Percentiles rank a stretch among this genome's conserved stretches.
phyloP scores from a whole-genome alignment of 2,888 invertebrate genomes.

The Dendrolimus houi region DNA sequence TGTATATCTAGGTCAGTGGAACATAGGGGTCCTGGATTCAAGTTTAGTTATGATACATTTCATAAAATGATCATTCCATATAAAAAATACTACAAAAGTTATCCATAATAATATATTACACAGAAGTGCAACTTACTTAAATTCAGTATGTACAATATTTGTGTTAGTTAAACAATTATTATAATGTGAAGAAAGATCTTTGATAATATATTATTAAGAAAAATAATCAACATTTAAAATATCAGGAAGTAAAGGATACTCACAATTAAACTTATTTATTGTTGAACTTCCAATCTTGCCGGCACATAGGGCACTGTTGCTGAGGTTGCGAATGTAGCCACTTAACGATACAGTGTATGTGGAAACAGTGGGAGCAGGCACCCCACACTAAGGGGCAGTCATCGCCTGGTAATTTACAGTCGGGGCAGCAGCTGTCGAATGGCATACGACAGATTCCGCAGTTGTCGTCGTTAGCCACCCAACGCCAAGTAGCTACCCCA shows the following conservation, averaged over 20 bases:
- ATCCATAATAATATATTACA: no score
- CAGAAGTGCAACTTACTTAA: no score
- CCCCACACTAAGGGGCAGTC: slow-evolving; percentile 99
- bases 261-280: slow-evolving; percentile 70
- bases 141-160: no score
- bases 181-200: no score
- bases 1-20: no score
- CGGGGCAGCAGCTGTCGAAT: slow-evolving; percentile 98
- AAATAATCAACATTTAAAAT: not conserved
- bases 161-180: no score
- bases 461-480: slow-evolving; percentile 99
- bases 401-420: slow-evolving; percentile 98
- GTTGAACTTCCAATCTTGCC: slow-evolving; percentile 99
- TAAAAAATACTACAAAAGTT: no score
- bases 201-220: no score
- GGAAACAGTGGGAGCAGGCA: slow-evolving; percentile 98
- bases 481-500: slow-evolving; percentile 98
- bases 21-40: no score
- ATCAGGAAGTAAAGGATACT: slow-evolving; percentile 8
- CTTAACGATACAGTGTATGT: slow-evolving; percentile 99
- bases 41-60: no score
- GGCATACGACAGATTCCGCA: slow-evolving; percentile 99
- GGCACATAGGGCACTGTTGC: slow-evolving; percentile 96
- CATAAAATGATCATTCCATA: no score
- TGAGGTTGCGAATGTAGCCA: slow-evolving; percentile 97